These are phyloP conservation scores for Daubentonia madagascariensis DNA, from an alignment of 2,113 vertebrate species.

Conservation along the genomic window DNA sequence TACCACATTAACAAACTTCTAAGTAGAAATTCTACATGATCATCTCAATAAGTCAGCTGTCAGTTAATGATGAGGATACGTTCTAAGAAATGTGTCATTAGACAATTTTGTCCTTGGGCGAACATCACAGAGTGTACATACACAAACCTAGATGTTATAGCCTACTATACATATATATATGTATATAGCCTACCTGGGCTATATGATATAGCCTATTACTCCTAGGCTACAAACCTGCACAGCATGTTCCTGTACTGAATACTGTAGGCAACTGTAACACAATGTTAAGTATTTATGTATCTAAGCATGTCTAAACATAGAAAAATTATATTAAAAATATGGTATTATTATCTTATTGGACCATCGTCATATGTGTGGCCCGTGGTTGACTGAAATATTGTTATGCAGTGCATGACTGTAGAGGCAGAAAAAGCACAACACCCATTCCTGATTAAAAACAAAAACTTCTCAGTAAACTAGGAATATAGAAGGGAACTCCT, in stretches of 20 bases:
- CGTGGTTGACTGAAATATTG: neutral
- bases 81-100: neutral
- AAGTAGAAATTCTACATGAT: neutral
- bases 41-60: neutral
- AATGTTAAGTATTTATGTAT: neutral
- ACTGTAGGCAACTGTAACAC: neutral
- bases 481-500: neutral
- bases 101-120: neutral
- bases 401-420: neutral
- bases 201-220: neutral
- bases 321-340: neutral
- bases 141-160: neutral
- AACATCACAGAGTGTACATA: neutral
- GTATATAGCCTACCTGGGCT: neutral
- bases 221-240: neutral
- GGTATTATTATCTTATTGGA: neutral
- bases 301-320: neutral
- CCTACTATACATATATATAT: neutral
- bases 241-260: neutral
- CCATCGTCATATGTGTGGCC: neutral
- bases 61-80: neutral
- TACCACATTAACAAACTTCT: neutral
- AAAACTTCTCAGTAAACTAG: neutral
- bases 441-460: neutral
- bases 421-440: neutral